A percentile compares a stretch with the other conserved stretches of the same genome.
Evolutionary conservation across 2,888 invertebrate species (phyloP).

Genomic region (Achlya flavicornis): DNA sequence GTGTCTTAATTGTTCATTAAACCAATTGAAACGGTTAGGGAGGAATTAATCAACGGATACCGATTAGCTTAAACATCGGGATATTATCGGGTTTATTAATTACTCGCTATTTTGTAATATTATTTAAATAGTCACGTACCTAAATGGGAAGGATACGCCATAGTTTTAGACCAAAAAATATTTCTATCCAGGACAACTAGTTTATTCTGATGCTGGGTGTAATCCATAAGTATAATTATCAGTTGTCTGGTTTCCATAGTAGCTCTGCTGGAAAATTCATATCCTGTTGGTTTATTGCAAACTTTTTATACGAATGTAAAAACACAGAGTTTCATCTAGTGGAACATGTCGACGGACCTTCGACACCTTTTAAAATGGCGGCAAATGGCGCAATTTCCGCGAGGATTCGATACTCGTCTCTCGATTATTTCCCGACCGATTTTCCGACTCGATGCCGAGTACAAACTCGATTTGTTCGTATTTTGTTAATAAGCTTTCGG

Average conservation of each 20-base stretch:
- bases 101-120: no score
- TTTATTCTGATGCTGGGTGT: no score
- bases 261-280: background rate
- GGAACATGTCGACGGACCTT: slow-evolving; percentile 20
- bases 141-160: no score
- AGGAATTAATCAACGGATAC: background rate
- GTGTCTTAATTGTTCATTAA: no score
- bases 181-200: no score
- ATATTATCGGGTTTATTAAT: background rate
- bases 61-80: background rate
- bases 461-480: slow-evolving; percentile 46
- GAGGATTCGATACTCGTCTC: slow-evolving; percentile 58
- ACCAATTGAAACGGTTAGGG: background rate
- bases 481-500: slow-evolving; percentile 40
- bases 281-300: background rate
- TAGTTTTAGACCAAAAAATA: no score
- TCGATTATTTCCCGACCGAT: slow-evolving; percentile 70
- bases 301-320: slow-evolving; percentile 14
- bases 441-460: slow-evolving; percentile 56
- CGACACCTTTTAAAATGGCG: slow-evolving; percentile 62
- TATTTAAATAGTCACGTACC: no score
- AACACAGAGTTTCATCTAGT: slow-evolving; percentile 16
- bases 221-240: no score
- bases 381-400: slow-evolving; percentile 74
- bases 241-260: no score